Conservation (phyloP, 2,888 invertebrate species). For the Trissonchulus sp. region DNA sequence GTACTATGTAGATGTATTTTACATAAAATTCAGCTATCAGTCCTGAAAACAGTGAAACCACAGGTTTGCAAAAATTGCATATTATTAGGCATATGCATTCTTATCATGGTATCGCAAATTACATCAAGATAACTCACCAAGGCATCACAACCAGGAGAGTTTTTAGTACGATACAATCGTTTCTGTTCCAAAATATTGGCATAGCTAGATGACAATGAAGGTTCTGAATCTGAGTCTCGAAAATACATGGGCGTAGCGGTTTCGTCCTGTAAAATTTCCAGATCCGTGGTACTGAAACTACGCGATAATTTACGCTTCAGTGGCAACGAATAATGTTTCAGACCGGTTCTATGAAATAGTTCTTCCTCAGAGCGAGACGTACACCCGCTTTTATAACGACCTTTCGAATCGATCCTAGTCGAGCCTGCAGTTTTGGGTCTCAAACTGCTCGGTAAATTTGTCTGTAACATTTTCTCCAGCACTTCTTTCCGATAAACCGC, state of each 20-base stretch:
- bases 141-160: too few species aligned
- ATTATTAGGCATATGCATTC: too few species aligned
- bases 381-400: not conserved
- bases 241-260: not conserved
- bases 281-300: not conserved
- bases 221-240: not conserved
- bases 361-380: not conserved
- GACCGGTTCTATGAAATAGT: not conserved
- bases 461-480: constrained; percentile 19
- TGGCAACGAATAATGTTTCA: not conserved
- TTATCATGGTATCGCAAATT: too few species aligned
- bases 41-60: too few species aligned
- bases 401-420: not conserved
- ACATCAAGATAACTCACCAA: too few species aligned
- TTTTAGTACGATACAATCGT: too few species aligned
- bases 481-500: constrained; percentile 11
- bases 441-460: not conserved
- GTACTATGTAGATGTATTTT: too few species aligned
- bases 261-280: not conserved
- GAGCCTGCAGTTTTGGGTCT: not conserved
- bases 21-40: too few species aligned
- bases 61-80: too few species aligned
- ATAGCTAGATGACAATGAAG: not conserved
- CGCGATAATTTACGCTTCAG: not conserved
- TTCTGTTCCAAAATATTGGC: not conserved